Evolutionary conservation across 64 coral and sea anemone species (phyloP).

Genomic region (Cladopsammia gracilis): DNA sequence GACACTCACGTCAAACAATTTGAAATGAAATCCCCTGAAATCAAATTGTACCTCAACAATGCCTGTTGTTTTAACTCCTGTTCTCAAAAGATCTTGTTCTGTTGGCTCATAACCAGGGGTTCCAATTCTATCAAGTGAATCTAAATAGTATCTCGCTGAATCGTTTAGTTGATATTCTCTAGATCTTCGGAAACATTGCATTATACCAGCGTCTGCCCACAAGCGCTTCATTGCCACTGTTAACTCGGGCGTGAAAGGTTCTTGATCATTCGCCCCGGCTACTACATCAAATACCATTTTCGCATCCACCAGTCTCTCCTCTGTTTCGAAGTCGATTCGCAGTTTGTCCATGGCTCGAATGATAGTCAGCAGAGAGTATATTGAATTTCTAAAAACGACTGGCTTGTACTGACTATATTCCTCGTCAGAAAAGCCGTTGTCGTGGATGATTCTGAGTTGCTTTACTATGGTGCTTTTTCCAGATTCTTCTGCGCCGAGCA

Average conservation of each 20-base stretch:
- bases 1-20: conserved; percentile 96
- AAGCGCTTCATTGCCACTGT: conserved; percentile 90
- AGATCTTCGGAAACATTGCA: conserved; percentile 87
- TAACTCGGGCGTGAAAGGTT: conserved; percentile 90
- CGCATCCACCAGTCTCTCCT: conserved; percentile 93
- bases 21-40: conserved; percentile 98
- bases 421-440: conserved; percentile 96
- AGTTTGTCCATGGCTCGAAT: conserved; percentile 99
- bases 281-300: conserved; percentile 97
- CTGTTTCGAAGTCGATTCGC: conserved; percentile 97
- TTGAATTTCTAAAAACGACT: conserved; percentile 91
- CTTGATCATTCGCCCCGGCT: conserved; percentile 91
- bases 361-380: conserved; percentile 94
- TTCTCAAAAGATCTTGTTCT: conserved; percentile 96
- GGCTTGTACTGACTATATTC: conserved; percentile 98
- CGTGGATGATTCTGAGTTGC: conserved; percentile 99
- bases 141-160: conserved; percentile 97
- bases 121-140: conserved; percentile 95
- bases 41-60: conserved; percentile 98
- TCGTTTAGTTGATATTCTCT: conserved; percentile 96
- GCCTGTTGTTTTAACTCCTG: conserved; percentile 96
- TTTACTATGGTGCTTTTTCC: conserved; percentile 99
- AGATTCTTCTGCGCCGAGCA: conserved; percentile 98
- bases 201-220: conserved; percentile 87
- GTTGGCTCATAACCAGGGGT: conserved; percentile 84